These are phyloP conservation scores for Siphonodentalium dalli DNA, from an alignment of 2,888 invertebrate genomes.

Conservation along the genomic window DNA sequence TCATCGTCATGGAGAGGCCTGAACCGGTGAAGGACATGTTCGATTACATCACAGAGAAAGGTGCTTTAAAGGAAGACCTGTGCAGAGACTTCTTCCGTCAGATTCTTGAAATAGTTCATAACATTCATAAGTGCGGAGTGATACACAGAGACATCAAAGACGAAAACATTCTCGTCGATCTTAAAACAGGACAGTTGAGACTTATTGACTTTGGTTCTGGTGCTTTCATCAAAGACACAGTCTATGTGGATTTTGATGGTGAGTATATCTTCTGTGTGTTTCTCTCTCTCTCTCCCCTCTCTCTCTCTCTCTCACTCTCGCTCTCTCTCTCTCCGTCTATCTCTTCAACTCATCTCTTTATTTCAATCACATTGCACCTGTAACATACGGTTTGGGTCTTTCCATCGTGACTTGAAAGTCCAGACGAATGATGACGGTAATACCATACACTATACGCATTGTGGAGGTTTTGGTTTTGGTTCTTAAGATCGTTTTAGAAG, in stretches of 20 bases:
- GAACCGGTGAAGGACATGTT: conserved; percentile 70
- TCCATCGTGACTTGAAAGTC: too few relatives aligned
- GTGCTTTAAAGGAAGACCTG: conserved; percentile 67
- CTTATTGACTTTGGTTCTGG: conserved; percentile 74
- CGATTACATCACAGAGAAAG: conserved; percentile 72
- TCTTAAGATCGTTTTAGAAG: too few relatives aligned
- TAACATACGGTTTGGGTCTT: too few relatives aligned
- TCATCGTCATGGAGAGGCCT: conserved; percentile 72
- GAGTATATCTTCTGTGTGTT: too few relatives aligned
- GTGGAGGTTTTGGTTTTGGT: too few relatives aligned
- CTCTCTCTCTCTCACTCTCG: too few relatives aligned
- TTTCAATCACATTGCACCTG: too few relatives aligned
- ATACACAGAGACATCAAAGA: conserved; percentile 72
- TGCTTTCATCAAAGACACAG: conserved; percentile 68
- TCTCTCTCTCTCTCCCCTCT: too few relatives aligned
- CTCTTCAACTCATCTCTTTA: too few relatives aligned
- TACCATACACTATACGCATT: too few relatives aligned
- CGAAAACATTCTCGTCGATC: conserved; percentile 72
- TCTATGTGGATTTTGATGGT: conserved; percentile 73
- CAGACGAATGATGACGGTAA: too few relatives aligned
- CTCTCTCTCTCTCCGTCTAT: too few relatives aligned
- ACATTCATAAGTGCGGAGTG: conserved; percentile 69
- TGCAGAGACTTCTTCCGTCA: conserved; percentile 70
- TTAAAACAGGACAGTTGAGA: conserved; percentile 68
- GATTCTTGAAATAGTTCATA: conserved; percentile 68